A percentile compares a stretch with the other conserved stretches of the same genome.
These are phyloP conservation scores for Coregonus ussuriensis DNA, from an alignment of 2,797 vertebrate species.

Conservation along the genomic window DNA sequence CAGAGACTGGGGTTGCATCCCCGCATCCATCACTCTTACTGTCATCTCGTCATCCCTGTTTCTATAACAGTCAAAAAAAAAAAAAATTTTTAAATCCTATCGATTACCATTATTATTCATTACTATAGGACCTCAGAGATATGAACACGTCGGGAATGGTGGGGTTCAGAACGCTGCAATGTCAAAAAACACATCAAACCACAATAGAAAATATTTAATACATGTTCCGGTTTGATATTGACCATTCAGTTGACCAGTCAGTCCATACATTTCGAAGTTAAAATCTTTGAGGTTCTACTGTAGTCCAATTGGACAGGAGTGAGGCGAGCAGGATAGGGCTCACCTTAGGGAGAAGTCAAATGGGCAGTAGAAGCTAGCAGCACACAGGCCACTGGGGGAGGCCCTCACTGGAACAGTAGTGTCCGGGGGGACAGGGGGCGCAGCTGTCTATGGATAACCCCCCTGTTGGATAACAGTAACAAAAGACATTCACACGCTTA, in stretches of 20 bases:
- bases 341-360: constrained; percentile 85
- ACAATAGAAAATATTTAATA: neutral
- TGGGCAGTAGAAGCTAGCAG: constrained; percentile 83
- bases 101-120: neutral
- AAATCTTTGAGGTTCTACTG: neutral
- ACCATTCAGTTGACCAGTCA: neutral
- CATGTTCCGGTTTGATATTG: neutral
- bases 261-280: neutral
- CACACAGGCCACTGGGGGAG: constrained; percentile 78
- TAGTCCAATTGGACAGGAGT: neutral
- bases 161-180: neutral
- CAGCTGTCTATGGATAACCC: constrained; percentile 82
- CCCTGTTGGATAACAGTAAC: constrained; percentile 66
- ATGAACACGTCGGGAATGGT: neutral
- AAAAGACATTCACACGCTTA: neutral
- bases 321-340: neutral
- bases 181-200: neutral
- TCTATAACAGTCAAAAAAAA: too few species aligned
- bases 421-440: constrained; percentile 80
- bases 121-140: neutral
- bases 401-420: constrained; percentile 81
- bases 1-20: too few species aligned
- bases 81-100: too few species aligned
- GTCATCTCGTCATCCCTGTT: too few species aligned
- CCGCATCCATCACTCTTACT: too few species aligned